Evolutionary conservation across 2,888 invertebrate species (phyloP).

Genomic region (Lathronympha strigana): DNA sequence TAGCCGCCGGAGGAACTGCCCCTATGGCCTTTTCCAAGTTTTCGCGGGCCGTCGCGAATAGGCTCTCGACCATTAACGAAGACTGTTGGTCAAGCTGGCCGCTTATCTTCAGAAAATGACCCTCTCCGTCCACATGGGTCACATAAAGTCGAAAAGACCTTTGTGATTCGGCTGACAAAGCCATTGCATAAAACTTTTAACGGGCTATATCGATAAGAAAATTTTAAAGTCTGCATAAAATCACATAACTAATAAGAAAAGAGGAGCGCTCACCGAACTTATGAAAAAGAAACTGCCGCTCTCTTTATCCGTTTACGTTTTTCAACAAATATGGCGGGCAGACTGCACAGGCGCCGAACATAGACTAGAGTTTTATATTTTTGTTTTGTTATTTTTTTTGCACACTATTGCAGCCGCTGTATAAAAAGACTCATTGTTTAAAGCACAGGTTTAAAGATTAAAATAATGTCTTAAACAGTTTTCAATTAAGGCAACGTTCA

Average conservation of each 20-base stretch:
- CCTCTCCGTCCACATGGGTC: constrained; percentile 88
- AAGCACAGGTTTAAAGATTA: not conserved
- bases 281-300: constrained; percentile 60
- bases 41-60: constrained; percentile 68
- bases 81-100: constrained; percentile 87
- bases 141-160: constrained; percentile 80
- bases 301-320: constrained; percentile 77
- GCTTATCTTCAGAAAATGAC: constrained; percentile 88
- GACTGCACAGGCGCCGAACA: constrained; percentile 31
- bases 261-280: constrained; percentile 52
- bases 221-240: constrained; percentile 43
- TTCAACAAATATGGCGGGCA: constrained; percentile 72
- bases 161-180: constrained; percentile 63
- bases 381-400: not conserved
- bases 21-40: constrained; percentile 75
- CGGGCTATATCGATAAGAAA: constrained; percentile 46
- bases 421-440: not conserved
- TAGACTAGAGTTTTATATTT: constrained; percentile 12
- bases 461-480: constrained; percentile 15
- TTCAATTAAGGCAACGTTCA: not conserved
- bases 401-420: not conserved
- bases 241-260: constrained; percentile 62
- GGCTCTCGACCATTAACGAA: constrained; percentile 83
- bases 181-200: constrained; percentile 57
- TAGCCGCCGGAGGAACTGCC: constrained; percentile 75